A percentile compares a stretch with the other conserved stretches of the same genome.
Evolutionary conservation across 2,113 vertebrate species (phyloP).

Genomic region (Salminus brasiliensis): DNA sequence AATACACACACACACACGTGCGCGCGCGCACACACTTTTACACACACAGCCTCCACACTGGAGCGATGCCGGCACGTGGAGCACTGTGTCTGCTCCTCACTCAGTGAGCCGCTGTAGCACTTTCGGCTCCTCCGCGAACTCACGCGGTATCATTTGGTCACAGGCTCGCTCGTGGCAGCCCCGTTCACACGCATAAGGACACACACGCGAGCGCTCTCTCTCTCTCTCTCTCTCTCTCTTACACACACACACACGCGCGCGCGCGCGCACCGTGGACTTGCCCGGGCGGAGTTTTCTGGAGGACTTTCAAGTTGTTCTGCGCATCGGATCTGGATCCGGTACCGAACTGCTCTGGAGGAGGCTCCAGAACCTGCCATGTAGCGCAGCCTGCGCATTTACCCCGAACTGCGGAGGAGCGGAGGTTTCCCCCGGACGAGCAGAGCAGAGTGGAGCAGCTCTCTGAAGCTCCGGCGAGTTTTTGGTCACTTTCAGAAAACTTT

Average conservation of each 20-base stretch:
- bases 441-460: neutral
- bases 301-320: neutral
- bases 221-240: no score
- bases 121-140: neutral
- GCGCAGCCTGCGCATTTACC: neutral
- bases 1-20: neutral
- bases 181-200: no score
- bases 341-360: neutral
- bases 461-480: neutral
- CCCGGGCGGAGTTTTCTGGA: conserved; percentile 2
- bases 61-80: neutral
- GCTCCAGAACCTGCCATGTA: neutral
- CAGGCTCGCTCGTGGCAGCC: no score
- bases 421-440: no score
- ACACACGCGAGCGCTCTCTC: no score
- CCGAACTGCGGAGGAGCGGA: no score
- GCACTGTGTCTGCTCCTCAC: neutral
- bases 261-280: neutral
- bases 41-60: neutral
- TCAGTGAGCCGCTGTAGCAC: neutral
- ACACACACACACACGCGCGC: neutral
- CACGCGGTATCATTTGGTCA: neutral
- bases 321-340: neutral
- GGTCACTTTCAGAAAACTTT: neutral
- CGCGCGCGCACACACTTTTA: no score